Percentiles rank a stretch among this genome's conserved stretches.
phyloP scores from a whole-genome alignment of 2,888 invertebrate species.

The Merodon equestris region DNA sequence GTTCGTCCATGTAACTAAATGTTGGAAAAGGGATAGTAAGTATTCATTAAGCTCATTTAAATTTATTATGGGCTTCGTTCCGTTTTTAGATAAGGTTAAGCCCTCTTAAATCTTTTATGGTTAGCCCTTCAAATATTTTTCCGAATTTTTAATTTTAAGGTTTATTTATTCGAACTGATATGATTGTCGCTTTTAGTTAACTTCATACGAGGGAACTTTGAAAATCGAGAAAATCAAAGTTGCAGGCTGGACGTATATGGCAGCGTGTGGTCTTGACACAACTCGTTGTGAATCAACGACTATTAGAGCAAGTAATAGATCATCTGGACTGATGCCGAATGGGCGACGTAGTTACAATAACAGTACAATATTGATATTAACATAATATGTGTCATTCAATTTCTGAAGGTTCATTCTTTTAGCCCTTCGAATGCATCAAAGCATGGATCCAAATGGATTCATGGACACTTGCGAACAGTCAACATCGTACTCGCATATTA shows the following conservation, averaged over 20 bases:
- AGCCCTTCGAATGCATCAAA: conserved; percentile 38
- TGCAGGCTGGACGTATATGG: conserved; percentile 98
- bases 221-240: conserved; percentile 98
- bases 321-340: conserved; percentile 75
- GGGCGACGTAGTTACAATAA: conserved; percentile 75
- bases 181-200: conserved; percentile 80
- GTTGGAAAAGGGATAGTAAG: no score
- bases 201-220: conserved; percentile 80
- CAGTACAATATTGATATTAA: conserved; percentile 15
- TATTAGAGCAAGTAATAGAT: conserved; percentile 73
- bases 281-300: conserved; percentile 82
- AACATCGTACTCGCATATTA: conserved; percentile 45
- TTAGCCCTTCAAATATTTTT: not conserved
- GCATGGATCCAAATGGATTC: conserved; percentile 45
- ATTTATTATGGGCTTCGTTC: no score
- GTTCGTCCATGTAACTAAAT: no score
- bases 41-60: no score
- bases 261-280: conserved; percentile 93
- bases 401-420: not conserved
- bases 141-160: no score
- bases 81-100: no score
- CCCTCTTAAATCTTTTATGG: not conserved
- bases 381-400: no score
- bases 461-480: conserved; percentile 30
- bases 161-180: no score